Conservation (phyloP, 1,140 invertebrate genomes). For the Trichonephila clavata region DNA sequence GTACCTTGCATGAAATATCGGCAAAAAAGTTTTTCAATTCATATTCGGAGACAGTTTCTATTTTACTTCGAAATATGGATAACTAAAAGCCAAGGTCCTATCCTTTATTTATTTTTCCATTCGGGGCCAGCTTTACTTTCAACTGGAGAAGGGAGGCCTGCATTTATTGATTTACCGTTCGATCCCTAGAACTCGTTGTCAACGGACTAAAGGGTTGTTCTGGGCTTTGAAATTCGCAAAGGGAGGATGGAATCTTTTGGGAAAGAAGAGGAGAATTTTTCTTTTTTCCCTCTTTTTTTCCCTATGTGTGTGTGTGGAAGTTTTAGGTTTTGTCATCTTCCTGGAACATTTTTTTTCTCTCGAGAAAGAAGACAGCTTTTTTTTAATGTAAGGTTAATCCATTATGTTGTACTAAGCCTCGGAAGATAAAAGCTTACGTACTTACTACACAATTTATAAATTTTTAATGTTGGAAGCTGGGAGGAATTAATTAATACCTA, state of each 20-base stretch:
- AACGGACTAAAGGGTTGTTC: constrained; percentile 55
- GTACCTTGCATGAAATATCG: neutral
- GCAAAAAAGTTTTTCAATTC: neutral
- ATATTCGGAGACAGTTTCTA: constrained; percentile 19
- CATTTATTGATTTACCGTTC: constrained; percentile 61
- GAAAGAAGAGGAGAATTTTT: neutral
- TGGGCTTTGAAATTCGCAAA: constrained; percentile 42
- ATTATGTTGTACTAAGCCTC: constrained; percentile 1
- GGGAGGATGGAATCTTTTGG: constrained; percentile 8
- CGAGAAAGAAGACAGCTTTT: neutral
- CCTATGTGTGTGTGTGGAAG: neutral
- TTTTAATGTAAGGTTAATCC: constrained; percentile 12
- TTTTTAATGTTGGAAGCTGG: neutral
- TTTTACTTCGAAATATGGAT: constrained; percentile 32
- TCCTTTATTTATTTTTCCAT: constrained; percentile 28
- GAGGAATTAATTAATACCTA: constrained; percentile 17
- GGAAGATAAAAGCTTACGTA: neutral
- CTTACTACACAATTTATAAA: neutral
- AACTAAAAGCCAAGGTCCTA: constrained; percentile 32
- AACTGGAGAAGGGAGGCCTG: neutral
- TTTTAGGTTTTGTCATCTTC: constrained; percentile 11
- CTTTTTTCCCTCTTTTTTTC: neutral
- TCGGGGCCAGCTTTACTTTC: constrained; percentile 24
- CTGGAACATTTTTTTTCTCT: neutral
- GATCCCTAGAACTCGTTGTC: constrained; percentile 16